A percentile compares a stretch with the other conserved stretches of the same genome.
These are phyloP conservation scores for Prionace glauca DNA, from an alignment of 2,797 vertebrate species.

Conservation along the genomic window DNA sequence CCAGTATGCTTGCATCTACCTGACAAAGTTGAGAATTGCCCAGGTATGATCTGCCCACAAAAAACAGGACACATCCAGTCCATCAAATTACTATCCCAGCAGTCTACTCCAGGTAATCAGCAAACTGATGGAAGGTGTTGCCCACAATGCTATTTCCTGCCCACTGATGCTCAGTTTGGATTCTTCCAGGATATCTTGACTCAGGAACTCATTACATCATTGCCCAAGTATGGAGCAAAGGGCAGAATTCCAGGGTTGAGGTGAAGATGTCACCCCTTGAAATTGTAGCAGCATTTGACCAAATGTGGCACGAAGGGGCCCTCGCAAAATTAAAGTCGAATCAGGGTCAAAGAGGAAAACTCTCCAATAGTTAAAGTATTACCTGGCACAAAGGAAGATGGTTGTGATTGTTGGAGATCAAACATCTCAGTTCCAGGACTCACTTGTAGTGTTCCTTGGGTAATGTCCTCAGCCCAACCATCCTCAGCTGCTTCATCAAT, in stretches of 20 bases:
- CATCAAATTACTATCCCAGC: neutral
- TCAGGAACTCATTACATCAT: neutral
- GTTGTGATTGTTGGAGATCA: too few species aligned
- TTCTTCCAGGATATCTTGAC: neutral
- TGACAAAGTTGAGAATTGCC: neutral
- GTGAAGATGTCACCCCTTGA: neutral
- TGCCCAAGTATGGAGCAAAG: neutral
- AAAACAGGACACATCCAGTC: neutral
- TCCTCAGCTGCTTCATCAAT: too few species aligned
- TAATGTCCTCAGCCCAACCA: too few species aligned
- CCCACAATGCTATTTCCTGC: neutral
- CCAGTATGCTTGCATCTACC: neutral
- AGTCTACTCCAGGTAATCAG: neutral
- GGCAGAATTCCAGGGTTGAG: neutral
- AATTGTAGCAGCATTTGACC: neutral
- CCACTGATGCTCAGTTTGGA: neutral
- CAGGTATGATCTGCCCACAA: neutral
- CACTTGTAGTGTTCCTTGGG: too few species aligned
- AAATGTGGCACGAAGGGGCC: neutral
- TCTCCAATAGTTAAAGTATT: too few species aligned
- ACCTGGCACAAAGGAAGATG: too few species aligned
- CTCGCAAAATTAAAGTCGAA: too few species aligned
- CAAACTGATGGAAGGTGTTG: neutral
- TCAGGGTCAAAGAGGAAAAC: too few species aligned
- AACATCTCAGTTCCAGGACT: too few species aligned